These are phyloP conservation scores for Pseudochirops corinnae DNA, from an alignment of 2,797 vertebrate genomes.

Conservation along the genomic window DNA sequence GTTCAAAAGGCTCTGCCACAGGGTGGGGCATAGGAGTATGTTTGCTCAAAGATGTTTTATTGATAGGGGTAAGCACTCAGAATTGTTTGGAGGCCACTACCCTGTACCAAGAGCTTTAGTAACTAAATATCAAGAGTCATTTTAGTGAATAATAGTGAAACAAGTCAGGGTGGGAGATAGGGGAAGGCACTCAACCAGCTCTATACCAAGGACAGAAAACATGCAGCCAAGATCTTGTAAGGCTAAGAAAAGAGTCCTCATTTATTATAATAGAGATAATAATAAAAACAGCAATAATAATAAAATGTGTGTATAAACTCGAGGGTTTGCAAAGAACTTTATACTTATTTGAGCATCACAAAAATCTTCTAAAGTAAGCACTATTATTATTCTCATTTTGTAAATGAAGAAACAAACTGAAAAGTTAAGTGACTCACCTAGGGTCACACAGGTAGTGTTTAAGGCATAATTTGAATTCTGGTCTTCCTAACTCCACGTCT, in stretches of 20 bases:
- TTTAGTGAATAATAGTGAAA: slow-evolving; percentile 11
- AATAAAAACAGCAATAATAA: not conserved
- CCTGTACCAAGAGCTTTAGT: not conserved
- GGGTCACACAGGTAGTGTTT: not conserved
- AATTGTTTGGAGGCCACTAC: not conserved
- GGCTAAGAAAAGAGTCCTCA: not conserved
- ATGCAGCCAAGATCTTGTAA: not conserved
- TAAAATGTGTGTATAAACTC: not conserved
- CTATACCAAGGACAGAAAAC: not conserved
- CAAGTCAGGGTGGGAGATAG: not conserved
- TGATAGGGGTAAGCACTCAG: not conserved
- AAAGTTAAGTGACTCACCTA: not conserved
- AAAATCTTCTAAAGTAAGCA: not conserved
- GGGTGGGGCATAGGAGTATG: not conserved
- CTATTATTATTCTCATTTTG: not conserved
- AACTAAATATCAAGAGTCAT: slow-evolving; percentile 25
- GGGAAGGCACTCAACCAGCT: not conserved
- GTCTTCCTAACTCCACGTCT: not conserved
- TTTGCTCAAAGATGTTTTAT: not conserved
- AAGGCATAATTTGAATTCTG: not conserved
- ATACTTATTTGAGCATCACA: not conserved
- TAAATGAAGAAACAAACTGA: not conserved
- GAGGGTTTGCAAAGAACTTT: not conserved
- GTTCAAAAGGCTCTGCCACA: not conserved
- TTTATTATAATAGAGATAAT: not conserved